Evolutionary conservation across 2,113 vertebrate genomes (phyloP).

Genomic region (Chionomys nivalis): DNA sequence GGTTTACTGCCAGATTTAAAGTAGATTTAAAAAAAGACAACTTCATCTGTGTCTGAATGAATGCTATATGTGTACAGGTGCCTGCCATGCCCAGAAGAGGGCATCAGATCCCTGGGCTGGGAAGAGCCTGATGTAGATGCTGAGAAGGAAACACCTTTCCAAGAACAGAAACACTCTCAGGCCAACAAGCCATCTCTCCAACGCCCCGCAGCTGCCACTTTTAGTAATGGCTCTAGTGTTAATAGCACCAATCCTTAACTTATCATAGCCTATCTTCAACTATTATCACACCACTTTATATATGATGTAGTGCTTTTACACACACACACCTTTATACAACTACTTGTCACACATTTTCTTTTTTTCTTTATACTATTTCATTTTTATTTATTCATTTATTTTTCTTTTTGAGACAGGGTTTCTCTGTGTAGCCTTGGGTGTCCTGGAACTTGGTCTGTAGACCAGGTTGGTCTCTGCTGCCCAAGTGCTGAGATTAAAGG

Average conservation of each 20-base stretch:
- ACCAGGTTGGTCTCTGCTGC: background rate
- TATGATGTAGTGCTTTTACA: no score
- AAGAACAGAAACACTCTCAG: background rate
- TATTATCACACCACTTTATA: background rate
- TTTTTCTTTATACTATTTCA: background rate
- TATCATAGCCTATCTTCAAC: background rate
- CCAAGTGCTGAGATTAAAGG: background rate
- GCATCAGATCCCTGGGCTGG: background rate
- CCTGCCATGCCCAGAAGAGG: background rate
- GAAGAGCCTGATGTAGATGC: background rate
- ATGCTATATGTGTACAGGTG: background rate
- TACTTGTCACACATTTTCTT: background rate
- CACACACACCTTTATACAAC: background rate
- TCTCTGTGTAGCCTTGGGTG: background rate
- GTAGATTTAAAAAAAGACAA: background rate
- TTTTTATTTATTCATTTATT: background rate
- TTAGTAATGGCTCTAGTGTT: no score
- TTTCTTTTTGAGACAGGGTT: background rate
- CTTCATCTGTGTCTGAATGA: background rate
- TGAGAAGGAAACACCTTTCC: background rate
- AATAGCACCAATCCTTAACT: background rate
- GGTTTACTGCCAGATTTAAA: background rate
- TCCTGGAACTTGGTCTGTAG: no score
- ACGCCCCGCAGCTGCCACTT: no score
- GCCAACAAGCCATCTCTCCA: background rate